Evolutionary conservation across 1,140 invertebrate genomes (phyloP).

Genomic region (Cataglyphis hispanica): DNA sequence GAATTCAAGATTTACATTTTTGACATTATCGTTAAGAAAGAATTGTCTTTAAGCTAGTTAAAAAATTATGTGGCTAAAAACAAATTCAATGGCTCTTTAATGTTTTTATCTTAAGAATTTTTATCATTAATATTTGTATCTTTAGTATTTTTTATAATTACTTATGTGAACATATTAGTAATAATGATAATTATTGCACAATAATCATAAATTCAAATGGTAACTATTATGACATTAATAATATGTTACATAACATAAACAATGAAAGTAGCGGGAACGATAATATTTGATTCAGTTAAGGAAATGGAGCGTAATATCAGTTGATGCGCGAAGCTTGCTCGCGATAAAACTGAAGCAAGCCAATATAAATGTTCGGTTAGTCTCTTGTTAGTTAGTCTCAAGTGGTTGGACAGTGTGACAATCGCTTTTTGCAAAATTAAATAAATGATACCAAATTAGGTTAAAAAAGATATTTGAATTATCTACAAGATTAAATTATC

Average conservation of each 20-base stretch:
- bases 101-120: too few species aligned
- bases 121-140: background rate
- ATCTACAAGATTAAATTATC: background rate
- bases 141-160: background rate
- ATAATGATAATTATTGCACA: background rate
- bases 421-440: slow-evolving; percentile 13
- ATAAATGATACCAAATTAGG: background rate
- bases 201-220: slow-evolving; percentile 1
- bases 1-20: too few species aligned
- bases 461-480: background rate
- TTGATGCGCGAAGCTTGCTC: slow-evolving; percentile 30
- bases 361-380: slow-evolving; percentile 42
- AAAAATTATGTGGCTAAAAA: too few species aligned
- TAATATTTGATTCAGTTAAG: slow-evolving; percentile 57
- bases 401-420: background rate
- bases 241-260: slow-evolving; percentile 24
- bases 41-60: too few species aligned
- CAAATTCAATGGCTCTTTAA: too few species aligned
- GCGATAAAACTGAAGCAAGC: slow-evolving; percentile 41
- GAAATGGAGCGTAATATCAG: slow-evolving; percentile 57
- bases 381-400: background rate
- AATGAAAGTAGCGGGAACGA: slow-evolving; percentile 37
- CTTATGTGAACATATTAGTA: background rate
- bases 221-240: slow-evolving; percentile 8
- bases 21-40: too few species aligned